These are phyloP conservation scores for Andrena camellia DNA, from an alignment of 2,888 invertebrate genomes.

Conservation along the genomic window DNA sequence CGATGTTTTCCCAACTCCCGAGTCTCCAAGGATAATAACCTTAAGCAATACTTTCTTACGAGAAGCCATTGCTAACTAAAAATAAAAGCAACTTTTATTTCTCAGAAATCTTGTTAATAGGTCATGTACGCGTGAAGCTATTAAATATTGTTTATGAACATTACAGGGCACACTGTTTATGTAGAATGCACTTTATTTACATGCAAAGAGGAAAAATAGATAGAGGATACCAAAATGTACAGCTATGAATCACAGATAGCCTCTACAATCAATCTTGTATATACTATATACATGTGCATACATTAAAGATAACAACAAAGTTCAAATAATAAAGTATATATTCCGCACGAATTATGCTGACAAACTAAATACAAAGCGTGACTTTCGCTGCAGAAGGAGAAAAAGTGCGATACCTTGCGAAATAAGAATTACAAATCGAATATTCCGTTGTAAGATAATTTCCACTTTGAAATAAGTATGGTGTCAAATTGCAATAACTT, in stretches of 20 bases:
- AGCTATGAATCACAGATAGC: neutral
- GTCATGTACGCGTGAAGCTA: neutral
- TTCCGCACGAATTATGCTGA: constrained; percentile 25
- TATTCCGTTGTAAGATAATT: constrained; percentile 24
- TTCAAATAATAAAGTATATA: constrained; percentile 21
- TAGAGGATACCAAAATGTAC: constrained; percentile 7
- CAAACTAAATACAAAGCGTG: neutral
- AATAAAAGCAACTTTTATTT: constrained; percentile 24
- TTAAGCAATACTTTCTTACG: constrained; percentile 98
- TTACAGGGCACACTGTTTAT: neutral
- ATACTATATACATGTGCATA: neutral
- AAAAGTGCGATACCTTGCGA: neutral
- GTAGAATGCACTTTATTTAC: neutral
- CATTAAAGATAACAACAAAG: constrained; percentile 37
- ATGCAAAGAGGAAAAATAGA: too few relatives aligned
- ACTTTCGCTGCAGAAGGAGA: neutral
- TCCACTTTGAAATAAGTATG: constrained; percentile 3
- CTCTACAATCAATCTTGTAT: constrained; percentile 18
- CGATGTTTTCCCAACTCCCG: constrained; percentile 99
- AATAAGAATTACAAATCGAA: constrained; percentile 17
- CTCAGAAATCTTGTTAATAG: neutral
- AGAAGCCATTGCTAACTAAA: constrained; percentile 89
- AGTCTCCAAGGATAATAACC: constrained; percentile 99
- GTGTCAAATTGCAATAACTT: neutral
- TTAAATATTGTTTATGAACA: neutral